Evolutionary conservation across 2,888 invertebrate genomes (phyloP).

Genomic region (Panzeria rudis): DNA sequence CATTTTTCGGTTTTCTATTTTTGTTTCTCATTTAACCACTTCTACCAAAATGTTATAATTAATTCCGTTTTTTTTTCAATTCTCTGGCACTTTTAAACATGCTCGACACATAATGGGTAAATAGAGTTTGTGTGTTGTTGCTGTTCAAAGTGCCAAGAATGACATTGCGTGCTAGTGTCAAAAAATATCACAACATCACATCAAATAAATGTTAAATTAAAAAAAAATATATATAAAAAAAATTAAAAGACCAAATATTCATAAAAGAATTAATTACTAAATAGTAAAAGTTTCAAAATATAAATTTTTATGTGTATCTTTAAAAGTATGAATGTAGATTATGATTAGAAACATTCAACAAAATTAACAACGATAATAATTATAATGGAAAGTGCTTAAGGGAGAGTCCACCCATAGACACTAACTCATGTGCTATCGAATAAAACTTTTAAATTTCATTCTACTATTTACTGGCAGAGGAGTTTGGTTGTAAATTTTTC

Average conservation of each 20-base stretch:
- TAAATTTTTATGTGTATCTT: constrained; percentile 35
- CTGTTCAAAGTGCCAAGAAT: constrained; percentile 67
- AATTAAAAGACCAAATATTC: constrained; percentile 21
- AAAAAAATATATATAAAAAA: constrained; percentile 36
- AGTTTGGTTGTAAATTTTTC: constrained; percentile 18
- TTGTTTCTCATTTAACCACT: constrained; percentile 43
- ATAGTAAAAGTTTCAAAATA: constrained; percentile 47
- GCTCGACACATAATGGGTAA: constrained; percentile 44
- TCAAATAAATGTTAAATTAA: constrained; percentile 82
- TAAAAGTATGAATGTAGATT: constrained; percentile 45
- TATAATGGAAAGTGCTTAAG: constrained; percentile 57
- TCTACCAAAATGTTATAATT: constrained; percentile 79
- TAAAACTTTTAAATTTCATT: not conserved
- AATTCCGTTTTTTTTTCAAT: constrained; percentile 76
- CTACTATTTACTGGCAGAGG: not conserved
- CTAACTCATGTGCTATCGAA: constrained; percentile 18
- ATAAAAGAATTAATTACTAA: constrained; percentile 53
- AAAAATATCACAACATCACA: constrained; percentile 84
- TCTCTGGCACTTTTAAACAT: constrained; percentile 58
- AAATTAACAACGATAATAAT: constrained; percentile 32
- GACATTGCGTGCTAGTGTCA: constrained; percentile 83
- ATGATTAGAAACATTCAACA: constrained; percentile 59
- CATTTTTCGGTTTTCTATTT: constrained; percentile 11
- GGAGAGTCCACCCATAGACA: constrained; percentile 52
- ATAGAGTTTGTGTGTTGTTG: constrained; percentile 74